phyloP scores from a whole-genome alignment of 2,888 invertebrate species.

The Agrotis clavis region DNA sequence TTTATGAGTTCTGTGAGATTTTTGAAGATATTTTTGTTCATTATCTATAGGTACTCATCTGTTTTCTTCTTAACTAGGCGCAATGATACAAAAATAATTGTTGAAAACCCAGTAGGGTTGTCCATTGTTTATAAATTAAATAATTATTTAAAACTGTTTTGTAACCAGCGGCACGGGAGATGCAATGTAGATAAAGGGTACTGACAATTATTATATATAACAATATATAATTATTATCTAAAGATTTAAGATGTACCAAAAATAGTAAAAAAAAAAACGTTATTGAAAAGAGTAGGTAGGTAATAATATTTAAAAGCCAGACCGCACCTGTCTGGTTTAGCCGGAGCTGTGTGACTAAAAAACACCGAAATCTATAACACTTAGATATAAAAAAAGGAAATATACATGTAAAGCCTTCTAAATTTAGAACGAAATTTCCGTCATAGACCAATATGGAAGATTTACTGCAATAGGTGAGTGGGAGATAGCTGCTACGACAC shows the following conservation, averaged over 20 bases:
- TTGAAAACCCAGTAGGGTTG: too few relatives aligned
- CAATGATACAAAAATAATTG: too few relatives aligned
- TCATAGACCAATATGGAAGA: conserved; percentile 10
- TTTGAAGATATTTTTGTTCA: too few relatives aligned
- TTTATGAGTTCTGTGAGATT: too few relatives aligned
- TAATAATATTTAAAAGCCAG: not conserved
- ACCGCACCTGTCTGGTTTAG: not conserved
- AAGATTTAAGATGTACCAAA: too few relatives aligned
- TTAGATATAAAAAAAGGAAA: not conserved
- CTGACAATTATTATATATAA: not conserved
- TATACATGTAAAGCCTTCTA: conserved; percentile 25
- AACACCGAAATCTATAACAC: not conserved
- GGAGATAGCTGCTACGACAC: conserved; percentile 8
- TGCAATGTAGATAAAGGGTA: too few relatives aligned
- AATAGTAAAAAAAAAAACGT: not conserved
- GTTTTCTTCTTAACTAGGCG: too few relatives aligned
- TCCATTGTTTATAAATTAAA: too few relatives aligned
- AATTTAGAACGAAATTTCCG: conserved; percentile 24
- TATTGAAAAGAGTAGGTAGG: not conserved
- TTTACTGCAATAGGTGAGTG: conserved; percentile 4
- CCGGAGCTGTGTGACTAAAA: not conserved
- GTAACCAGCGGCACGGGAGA: too few relatives aligned
- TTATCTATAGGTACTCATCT: too few relatives aligned
- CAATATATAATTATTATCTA: too few relatives aligned
- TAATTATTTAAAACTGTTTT: too few relatives aligned